These are phyloP conservation scores for Hydrozoanthus gracilis DNA, from an alignment of 92 coral and sea anemone genomes.

Conservation along the genomic window DNA sequence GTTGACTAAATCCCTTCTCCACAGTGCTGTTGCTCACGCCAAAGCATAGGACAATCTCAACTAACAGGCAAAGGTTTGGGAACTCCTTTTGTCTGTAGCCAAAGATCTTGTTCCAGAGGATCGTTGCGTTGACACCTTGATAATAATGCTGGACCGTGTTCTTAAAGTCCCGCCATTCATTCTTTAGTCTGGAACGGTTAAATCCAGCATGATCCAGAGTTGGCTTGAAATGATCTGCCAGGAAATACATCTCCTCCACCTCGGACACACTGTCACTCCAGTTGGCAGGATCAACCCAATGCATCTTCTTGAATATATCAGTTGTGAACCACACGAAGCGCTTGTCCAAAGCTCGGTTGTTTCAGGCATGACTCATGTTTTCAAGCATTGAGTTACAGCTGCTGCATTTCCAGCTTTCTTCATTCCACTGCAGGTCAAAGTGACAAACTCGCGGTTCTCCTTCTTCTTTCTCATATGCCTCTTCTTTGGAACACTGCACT, in stretches of 20 bases:
- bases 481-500: conserved; percentile 37
- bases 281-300: conserved; percentile 51
- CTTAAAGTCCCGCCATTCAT: conserved; percentile 53
- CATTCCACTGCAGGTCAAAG: conserved; percentile 33
- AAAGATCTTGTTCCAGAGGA: conserved; percentile 40
- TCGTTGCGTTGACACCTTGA: conserved; percentile 32
- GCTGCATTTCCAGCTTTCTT: conserved; percentile 23
- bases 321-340: conserved; percentile 40
- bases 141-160: conserved; percentile 14
- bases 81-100: conserved; percentile 42
- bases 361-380: conserved; percentile 52
- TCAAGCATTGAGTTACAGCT: not conserved
- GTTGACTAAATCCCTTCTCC: conserved; percentile 48
- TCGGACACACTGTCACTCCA: conserved; percentile 42
- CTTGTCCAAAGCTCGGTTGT: conserved; percentile 43
- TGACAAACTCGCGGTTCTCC: conserved; percentile 48
- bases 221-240: conserved; percentile 43
- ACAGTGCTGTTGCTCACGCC: conserved; percentile 41
- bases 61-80: conserved; percentile 47
- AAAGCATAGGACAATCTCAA: conserved; percentile 39
- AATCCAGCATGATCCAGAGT: conserved; percentile 36
- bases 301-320: conserved; percentile 44
- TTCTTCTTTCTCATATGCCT: conserved; percentile 40
- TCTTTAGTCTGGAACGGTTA: conserved; percentile 36
- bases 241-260: conserved; percentile 28